Conservation (phyloP, 2,113 vertebrate genomes). For the Phaethon lepturus region DNA sequence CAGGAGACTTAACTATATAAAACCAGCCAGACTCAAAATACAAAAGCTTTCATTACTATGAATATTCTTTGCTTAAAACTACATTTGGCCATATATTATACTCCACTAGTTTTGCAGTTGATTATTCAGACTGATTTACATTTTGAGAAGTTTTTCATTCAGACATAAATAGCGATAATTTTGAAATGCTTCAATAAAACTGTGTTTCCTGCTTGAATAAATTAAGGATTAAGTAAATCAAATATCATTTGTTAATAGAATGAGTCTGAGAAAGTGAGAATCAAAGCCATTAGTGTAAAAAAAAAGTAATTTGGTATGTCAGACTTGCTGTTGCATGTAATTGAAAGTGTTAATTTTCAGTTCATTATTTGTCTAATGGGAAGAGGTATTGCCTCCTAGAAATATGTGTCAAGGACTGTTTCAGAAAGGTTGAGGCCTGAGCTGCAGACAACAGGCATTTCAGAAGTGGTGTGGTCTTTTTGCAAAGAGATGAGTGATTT, state of each 20-base stretch:
- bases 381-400: background rate
- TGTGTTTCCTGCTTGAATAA: background rate
- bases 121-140: background rate
- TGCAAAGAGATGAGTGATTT: background rate
- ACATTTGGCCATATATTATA: background rate
- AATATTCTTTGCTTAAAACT: background rate
- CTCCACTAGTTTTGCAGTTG: background rate
- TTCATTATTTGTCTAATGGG: conserved; percentile 13
- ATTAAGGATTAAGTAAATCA: background rate
- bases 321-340: conserved; percentile 29
- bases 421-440: background rate
- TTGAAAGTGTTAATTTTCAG: conserved; percentile 45
- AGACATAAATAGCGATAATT: background rate
- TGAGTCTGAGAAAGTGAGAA: background rate
- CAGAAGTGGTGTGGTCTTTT: background rate
- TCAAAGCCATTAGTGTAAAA: background rate
- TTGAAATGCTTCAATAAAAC: background rate
- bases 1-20: background rate
- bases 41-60: background rate
- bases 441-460: background rate
- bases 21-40: background rate
- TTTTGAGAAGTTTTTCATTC: background rate
- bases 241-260: background rate
- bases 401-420: conserved; percentile 29
- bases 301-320: background rate